A percentile compares a stretch with the other conserved stretches of the same genome.
These are phyloP conservation scores for Papio anubis DNA, from an alignment of 2,113 vertebrate genomes.

Conservation along the genomic window DNA sequence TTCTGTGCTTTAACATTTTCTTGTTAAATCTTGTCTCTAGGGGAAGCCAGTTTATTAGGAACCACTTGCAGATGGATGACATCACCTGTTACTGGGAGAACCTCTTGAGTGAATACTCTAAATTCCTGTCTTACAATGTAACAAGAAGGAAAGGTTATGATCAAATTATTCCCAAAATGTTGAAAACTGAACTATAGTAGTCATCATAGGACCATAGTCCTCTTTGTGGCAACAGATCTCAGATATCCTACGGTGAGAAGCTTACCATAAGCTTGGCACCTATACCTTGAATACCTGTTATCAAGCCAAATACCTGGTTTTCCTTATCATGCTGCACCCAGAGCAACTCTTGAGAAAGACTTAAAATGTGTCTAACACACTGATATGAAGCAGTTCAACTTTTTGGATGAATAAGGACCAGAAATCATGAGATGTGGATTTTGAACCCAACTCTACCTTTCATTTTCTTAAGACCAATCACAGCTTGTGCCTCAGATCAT, in stretches of 20 bases:
- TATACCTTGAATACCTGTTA: background rate
- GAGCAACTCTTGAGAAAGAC: constrained; percentile 29
- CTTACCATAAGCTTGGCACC: background rate
- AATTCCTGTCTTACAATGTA: constrained; percentile 91
- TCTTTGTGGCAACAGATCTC: background rate
- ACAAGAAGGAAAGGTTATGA: constrained; percentile 86
- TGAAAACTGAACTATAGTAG: constrained; percentile 91
- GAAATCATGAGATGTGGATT: constrained; percentile 46
- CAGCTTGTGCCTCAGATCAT: constrained; percentile 66
- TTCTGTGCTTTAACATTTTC: constrained; percentile 32
- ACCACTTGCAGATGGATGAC: constrained; percentile 93
- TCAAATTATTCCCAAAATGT: constrained; percentile 83
- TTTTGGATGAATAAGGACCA: constrained; percentile 24
- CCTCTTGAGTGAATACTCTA: constrained; percentile 91
- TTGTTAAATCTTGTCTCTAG: constrained; percentile 82
- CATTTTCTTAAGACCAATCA: constrained; percentile 49
- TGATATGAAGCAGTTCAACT: background rate
- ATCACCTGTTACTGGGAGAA: constrained; percentile 95
- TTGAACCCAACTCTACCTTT: constrained; percentile 13
- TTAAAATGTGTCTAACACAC: background rate
- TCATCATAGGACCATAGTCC: background rate
- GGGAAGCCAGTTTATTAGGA: constrained; percentile 91
- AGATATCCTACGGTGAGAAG: background rate
- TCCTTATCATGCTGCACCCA: constrained; percentile 50
- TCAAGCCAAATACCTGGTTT: constrained; percentile 45